Evolutionary conservation across 2,888 invertebrate species (phyloP), one percentile per base, ranked within the genome.

Genomic region (Octonoba sinensis): DNA sequence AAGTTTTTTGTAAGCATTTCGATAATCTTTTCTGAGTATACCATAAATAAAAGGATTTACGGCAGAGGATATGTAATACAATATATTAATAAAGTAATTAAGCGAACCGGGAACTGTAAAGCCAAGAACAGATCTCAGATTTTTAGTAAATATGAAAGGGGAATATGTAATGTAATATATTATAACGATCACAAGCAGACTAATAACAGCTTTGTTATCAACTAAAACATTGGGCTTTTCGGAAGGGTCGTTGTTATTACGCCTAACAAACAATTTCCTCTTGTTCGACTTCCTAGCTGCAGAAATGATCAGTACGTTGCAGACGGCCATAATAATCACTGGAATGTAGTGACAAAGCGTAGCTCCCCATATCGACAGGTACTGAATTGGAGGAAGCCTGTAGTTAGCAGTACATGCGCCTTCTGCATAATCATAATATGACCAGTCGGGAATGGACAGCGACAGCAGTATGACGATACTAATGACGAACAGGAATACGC

Each of bases 131-230:
- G 87, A 88, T 84, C 88, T 89, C 56, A 87, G 85, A 0, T 88
- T 86, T 72, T 88, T 89, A 3, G 88, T 87, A 0, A 88, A 83
- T 75, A 88, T 87, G 83, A 88, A 88, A 1, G 88, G 89, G 1
- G 88, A 87, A 86, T 88, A 87, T 72, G 87, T 88, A 36, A 88
- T 77, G 77, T 88, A 88, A 84, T 87, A 89, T 3, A 87, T 86
- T 18, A 86, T 46, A 13, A 88, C 87, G 0, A 88, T 86, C 0
- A 88, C 85, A 1, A 88, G 82, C 36, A 88, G 85, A 73, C 73
- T 77, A 24, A 69, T 83, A n/a, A 67, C 54, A 49, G 77, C 73
- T 56, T 76, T 83, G 11, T 66, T 57, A 64, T 60, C 64, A 20
- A 70, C 65, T 3, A n/a, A 11, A 20, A 56, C 64, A 8, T 36